A percentile compares a stretch with the other conserved stretches of the same genome.
Evolutionary conservation across 1,140 invertebrate genomes (phyloP).

Genomic region (Lutraria rhynchaena): DNA sequence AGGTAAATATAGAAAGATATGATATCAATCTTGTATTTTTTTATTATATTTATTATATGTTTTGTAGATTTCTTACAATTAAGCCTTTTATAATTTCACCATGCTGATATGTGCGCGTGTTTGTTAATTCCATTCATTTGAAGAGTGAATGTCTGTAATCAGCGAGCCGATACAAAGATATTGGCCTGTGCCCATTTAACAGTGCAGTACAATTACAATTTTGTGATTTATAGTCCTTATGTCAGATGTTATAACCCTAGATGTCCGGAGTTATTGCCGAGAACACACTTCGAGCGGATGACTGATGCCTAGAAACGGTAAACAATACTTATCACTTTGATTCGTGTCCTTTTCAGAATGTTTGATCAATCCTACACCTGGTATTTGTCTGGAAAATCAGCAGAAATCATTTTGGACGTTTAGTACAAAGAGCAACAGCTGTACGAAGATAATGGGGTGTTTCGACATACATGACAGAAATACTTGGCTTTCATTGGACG

Average conservation of each 20-base stretch:
- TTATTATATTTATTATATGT: not conserved
- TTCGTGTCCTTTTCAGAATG: constrained; percentile 25
- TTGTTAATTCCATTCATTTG: too few species aligned
- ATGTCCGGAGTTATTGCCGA: too few species aligned
- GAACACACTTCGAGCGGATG: too few species aligned
- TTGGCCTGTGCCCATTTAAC: too few species aligned
- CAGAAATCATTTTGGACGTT: constrained; percentile 53
- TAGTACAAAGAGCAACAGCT: constrained; percentile 53
- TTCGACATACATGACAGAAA: constrained; percentile 55
- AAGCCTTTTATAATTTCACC: not conserved
- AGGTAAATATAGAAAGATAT: too few species aligned
- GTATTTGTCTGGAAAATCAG: constrained; percentile 51
- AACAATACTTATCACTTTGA: not conserved
- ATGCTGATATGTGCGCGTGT: not conserved
- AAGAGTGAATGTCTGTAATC: too few species aligned
- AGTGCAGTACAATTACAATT: too few species aligned
- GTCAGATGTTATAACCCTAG: too few species aligned
- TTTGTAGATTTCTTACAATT: not conserved
- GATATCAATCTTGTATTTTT: not conserved
- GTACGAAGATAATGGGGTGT: constrained; percentile 49
- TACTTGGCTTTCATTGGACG: constrained; percentile 36
- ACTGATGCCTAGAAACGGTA: not conserved
- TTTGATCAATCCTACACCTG: constrained; percentile 41
- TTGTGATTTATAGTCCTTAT: too few species aligned
- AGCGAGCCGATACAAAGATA: too few species aligned